Base-by-base conservation (phyloP, 2,113 vertebrate species). In the Tenrec ecaudatus region DNA sequence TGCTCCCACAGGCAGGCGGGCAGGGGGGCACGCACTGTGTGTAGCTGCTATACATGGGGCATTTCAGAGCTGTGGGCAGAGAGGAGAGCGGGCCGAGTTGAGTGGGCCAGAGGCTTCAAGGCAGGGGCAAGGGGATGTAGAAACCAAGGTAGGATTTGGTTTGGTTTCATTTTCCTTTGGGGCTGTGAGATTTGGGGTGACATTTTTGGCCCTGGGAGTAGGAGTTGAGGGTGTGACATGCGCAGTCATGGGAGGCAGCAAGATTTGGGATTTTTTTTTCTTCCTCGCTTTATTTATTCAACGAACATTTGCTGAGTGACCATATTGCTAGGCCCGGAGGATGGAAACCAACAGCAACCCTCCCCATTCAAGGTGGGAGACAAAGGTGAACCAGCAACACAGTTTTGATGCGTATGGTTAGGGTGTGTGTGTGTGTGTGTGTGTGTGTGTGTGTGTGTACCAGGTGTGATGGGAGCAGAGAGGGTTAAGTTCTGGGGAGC, bases 1-100 rank as follows among this genome's bases (percentile, higher is more conserved):
- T 98, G 96, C 99, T 97, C 0, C 97, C 94, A 93, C 98, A 99
- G 47, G 98, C 98, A 1, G 98, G 97, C 0, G 98, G 98, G 92
- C 99, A 99, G 8, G 98, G 87, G 1, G 98, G 43, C 0, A 98
- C 96, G 82, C 99, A 99, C 88, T 97, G 94, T 0, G 98, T 98
- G 94, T 98, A 99, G 95, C 98, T 97, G 96, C 98, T 98, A 96
- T 98, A 96, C 0, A 95, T 40, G 0, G 96, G 96, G 89, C 99
- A 99, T 0, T 98, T 97, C 86, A 98, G 73, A 58, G 99, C 99
- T 99, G 96, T 4, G 53, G 69, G 8, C 47, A 53, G 47, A 53
- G 2, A 38, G 2, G 43, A 14, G 9, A n/a, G 80, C 20, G 36
- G 23, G 17, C 6, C 1, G 4, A 2, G 7, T 25, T 78, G 2